A percentile compares a stretch with the other conserved stretches of the same genome.
Evolutionary conservation across 2,797 vertebrate species (phyloP).

Genomic region (Coendou prehensilis): DNA sequence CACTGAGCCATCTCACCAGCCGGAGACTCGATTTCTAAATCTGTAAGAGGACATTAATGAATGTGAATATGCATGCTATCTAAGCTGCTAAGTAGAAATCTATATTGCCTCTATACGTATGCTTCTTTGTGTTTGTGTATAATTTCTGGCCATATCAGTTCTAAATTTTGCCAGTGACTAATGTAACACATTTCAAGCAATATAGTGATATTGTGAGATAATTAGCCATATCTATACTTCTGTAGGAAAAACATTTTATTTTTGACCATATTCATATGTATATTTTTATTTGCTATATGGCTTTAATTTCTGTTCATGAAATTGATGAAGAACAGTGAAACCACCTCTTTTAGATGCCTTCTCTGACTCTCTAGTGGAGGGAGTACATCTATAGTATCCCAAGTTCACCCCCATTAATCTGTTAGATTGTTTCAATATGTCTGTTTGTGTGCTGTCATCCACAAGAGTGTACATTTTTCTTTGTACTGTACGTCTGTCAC

Average conservation of each 20-base stretch:
- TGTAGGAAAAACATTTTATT: conserved; percentile 57
- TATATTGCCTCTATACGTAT: too few relatives aligned
- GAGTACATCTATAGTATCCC: not conserved
- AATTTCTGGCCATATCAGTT: not conserved
- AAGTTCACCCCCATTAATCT: not conserved
- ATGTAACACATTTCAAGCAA: not conserved
- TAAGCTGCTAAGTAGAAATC: not conserved
- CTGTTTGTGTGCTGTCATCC: not conserved
- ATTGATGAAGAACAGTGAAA: not conserved
- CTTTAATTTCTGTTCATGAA: conserved; percentile 32
- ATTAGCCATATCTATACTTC: not conserved
- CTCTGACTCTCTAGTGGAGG: not conserved
- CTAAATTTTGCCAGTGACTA: not conserved
- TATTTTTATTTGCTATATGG: not conserved
- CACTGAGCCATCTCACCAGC: too few relatives aligned
- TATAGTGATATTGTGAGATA: not conserved
- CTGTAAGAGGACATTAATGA: conserved; percentile 48
- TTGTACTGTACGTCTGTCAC: not conserved
- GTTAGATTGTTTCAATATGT: not conserved
- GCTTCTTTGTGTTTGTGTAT: not conserved
- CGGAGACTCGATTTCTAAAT: conserved; percentile 31
- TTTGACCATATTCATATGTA: not conserved
- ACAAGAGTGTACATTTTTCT: not conserved
- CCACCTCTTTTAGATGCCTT: not conserved
- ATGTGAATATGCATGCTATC: not conserved